Evolutionary conservation across 2,113 vertebrate genomes (phyloP), one percentile per base, ranked within the genome.

Genomic region (Boleophthalmus pectinirostris): DNA sequence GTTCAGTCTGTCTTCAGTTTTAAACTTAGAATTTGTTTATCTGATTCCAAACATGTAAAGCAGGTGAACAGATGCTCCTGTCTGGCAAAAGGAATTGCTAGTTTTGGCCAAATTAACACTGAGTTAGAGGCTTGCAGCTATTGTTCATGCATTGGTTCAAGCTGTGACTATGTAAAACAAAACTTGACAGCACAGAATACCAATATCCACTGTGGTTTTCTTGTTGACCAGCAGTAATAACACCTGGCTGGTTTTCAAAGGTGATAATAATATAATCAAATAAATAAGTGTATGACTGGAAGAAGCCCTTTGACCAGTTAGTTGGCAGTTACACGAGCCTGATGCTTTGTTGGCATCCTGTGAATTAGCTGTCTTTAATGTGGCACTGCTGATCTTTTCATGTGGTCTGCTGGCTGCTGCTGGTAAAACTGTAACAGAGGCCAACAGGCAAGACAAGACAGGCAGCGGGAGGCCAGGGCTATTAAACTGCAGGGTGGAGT

Each of bases 341-440:
- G 58, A 25, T 54, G 72, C 69, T 79, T 79, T 76, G 64, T 77
- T 74, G 76, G 79, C 70, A 73, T 77, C 75, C 81, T 76, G 70
- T 74, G 75, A 85, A 82, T 72, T 63, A 66, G 67, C 24, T 24
- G 16, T 51, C 61, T 87, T 70, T 81, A 51, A 69, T 81, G 81
- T 76, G 80, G 78, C 66, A 72, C 72, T 35, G 35, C 53, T 29
- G 45, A n/a, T 68, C 63, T 78, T 76, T 65, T 77, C 35, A 73
- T 81, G 76, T 82, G 81, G 70, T 29, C 66, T 72, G 20, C 56
- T 66, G 66, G 72, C 80, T 66, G 58, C 74, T 80, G 70, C 29
- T 21, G 15, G 21, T 43, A 20, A 43, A 64, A 57, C 77, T 77
- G 64, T 58, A 61, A 56, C 82, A 70, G 63, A 72, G 23, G 78